Percentiles rank a stretch among this genome's conserved stretches.
These are phyloP conservation scores for Crotalus helleri DNA, from an alignment of 2,113 vertebrate genomes.

Conservation along the genomic window DNA sequence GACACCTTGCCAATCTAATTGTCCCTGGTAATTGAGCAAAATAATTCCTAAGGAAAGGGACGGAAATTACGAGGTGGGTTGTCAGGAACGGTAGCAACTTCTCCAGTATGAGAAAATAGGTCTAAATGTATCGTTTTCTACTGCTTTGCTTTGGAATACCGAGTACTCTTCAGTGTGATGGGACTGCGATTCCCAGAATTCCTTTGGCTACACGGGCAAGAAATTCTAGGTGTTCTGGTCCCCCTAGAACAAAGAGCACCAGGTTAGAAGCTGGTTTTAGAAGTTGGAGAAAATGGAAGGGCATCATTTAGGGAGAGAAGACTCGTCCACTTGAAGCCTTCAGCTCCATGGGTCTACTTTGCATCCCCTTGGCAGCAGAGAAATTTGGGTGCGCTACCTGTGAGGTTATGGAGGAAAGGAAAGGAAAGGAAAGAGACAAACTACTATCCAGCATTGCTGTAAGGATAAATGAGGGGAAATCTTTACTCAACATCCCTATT, in stretches of 20 bases:
- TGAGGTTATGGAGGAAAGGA: neutral
- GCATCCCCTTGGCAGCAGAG: neutral
- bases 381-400: neutral
- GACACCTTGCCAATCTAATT: neutral
- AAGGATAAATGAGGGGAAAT: neutral
- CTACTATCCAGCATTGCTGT: neutral
- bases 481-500: neutral
- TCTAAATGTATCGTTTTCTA: rapidly evolving
- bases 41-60: neutral
- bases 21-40: neutral
- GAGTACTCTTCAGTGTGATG: neutral
- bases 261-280: neutral
- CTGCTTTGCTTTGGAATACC: rapidly evolving
- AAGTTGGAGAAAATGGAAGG: neutral
- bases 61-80: neutral
- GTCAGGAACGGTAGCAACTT: rapidly evolving
- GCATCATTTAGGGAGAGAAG: neutral
- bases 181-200: neutral
- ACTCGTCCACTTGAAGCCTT: neutral
- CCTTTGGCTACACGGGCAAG: neutral
- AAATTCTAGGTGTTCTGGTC: neutral
- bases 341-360: neutral
- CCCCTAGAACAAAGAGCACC: neutral
- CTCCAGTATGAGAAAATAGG: rapidly evolving
- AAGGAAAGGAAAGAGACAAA: neutral